Percentiles rank a stretch among this genome's conserved stretches.
Conservation (phyloP, 2,888 invertebrate species). For the Strigamia maritima region DNA sequence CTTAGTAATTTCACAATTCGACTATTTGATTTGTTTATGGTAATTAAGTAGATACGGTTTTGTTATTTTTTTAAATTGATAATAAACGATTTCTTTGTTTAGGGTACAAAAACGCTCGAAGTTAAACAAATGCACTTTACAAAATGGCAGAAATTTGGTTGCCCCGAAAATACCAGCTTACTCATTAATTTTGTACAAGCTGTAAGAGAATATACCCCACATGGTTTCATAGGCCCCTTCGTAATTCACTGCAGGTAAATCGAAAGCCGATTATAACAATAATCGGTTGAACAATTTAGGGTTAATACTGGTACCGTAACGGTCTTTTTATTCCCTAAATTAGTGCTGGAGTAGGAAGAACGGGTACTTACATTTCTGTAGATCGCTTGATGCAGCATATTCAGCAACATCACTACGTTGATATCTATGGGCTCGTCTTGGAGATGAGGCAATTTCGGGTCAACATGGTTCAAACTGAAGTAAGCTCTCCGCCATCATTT, state of each 20-base stretch:
- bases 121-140: constrained; percentile 67
- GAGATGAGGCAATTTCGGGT: constrained; percentile 65
- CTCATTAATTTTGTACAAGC: constrained; percentile 64
- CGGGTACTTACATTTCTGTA: constrained; percentile 69
- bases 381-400: constrained; percentile 67
- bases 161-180: constrained; percentile 61
- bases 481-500: too few relatives aligned
- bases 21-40: constrained; percentile 60
- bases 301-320: too few relatives aligned
- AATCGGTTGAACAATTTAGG: too few relatives aligned
- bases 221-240: constrained; percentile 57
- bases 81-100: constrained; percentile 43
- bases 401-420: constrained; percentile 61
- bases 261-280: too few relatives aligned
- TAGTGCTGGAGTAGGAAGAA: constrained; percentile 74
- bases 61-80: neutral
- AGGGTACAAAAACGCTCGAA: constrained; percentile 45
- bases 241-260: constrained; percentile 72
- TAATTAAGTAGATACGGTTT: too few relatives aligned
- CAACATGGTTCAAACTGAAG: constrained; percentile 73
- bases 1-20: constrained; percentile 62
- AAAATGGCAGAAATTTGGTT: constrained; percentile 72
- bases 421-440: constrained; percentile 67
- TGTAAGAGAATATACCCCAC: constrained; percentile 58
- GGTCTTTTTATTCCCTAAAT: neutral